Conservation (phyloP, 2,888 invertebrate genomes). For the Nemoura dubitans region DNA sequence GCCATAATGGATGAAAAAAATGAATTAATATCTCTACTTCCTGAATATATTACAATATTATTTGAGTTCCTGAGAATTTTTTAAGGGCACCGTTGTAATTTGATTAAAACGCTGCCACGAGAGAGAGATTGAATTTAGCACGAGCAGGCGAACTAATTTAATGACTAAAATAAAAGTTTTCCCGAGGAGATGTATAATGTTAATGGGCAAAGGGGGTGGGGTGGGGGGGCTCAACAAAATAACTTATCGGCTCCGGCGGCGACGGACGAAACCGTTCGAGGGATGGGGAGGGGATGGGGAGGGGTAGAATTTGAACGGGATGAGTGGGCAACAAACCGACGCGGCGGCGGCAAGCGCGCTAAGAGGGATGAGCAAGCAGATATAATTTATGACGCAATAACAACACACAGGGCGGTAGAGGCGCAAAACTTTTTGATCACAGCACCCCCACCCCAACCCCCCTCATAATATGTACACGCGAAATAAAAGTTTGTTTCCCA, state of each 20-base stretch:
- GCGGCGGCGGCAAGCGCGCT: too few relatives aligned
- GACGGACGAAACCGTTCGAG: not conserved
- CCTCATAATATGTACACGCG: not conserved
- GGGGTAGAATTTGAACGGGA: not conserved
- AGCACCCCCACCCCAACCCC: too few relatives aligned
- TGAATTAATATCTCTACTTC: too few relatives aligned
- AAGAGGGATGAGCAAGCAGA: slow-evolving; percentile 17
- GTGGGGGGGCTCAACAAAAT: not conserved
- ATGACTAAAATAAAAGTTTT: not conserved
- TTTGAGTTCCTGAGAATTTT: not conserved
- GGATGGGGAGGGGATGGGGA: not conserved
- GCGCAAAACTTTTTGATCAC: slow-evolving; percentile 27
- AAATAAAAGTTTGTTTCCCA: slow-evolving; percentile 23
- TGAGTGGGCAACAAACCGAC: too few relatives aligned
- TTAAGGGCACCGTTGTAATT: not conserved
- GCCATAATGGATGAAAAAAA: not conserved
- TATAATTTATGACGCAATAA: slow-evolving; percentile 42
- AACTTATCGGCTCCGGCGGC: not conserved
- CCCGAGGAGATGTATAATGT: not conserved
- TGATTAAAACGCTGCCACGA: not conserved
- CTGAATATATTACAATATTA: too few relatives aligned
- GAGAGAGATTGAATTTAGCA: not conserved
- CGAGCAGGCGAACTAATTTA: not conserved
- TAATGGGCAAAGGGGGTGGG: too few relatives aligned
- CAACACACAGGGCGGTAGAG: slow-evolving; percentile 24